Base-by-base conservation (phyloP, 2,113 vertebrate species). In the Cebidichthys violaceus region DNA sequence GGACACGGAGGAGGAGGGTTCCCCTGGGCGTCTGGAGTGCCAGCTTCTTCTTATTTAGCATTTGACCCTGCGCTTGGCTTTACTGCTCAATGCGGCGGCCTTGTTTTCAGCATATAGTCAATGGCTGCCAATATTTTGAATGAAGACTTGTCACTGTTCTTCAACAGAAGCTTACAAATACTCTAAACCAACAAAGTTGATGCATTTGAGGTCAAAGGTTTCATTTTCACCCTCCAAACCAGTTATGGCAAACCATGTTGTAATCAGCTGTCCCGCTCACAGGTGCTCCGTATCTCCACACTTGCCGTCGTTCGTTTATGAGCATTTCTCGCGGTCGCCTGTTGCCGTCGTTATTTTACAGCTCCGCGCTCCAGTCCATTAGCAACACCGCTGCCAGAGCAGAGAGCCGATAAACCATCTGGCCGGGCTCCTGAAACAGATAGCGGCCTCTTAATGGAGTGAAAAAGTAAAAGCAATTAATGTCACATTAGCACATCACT, bases 381-480 rank as follows among this genome's bases (percentile, higher is more conserved):
- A 93, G 88, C 72, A 75, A 82, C 85, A 60, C 64, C 43, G 67
- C 81, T 79, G 80, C 84, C 78, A 61, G 89, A 79, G 86, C 79
- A n/a, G 71, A 82, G 89, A 82, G 89, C 79, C 75, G 75, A 93
- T 94, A 94, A 94, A 94, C 87, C 93, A 93, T 94, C 94, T 93
- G 93, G 90, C 89, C 88, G 22, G 72, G 88, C 88, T 92, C 87
- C 82, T 84, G 83, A 92, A 92, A 93, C 87, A 91, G 91, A 94
- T 92, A 93, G 90, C 87, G 77, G 89, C 85, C 87, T 93, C 88
- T 92, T 94, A 94, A 94, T 94, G 91, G 91, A 92, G 90, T 92
- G 93, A 94, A 94, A 94, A 93, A 93, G 87, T 91, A 92, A 94
- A 93, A 93, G 91, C 93, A 93, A 94, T 94, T 94, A 94, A 93